These are phyloP conservation scores for Microcebus tavaratra DNA, from an alignment of 2,113 vertebrate genomes.

Conservation along the genomic window DNA sequence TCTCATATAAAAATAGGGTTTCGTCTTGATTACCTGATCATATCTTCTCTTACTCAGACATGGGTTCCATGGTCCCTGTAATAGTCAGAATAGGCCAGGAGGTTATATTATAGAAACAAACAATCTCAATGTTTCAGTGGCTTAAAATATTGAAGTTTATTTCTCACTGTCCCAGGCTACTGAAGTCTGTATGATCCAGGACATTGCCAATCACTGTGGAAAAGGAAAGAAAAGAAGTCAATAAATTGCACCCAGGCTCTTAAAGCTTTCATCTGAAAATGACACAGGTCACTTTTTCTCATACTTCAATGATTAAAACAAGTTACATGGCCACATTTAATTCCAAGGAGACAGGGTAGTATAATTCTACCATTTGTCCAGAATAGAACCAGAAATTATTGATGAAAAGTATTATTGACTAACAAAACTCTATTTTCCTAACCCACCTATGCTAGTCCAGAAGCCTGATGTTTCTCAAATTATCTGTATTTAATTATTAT, in stretches of 20 bases:
- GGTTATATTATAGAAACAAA: neutral
- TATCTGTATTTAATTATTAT: neutral
- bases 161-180: neutral
- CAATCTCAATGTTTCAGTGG: neutral
- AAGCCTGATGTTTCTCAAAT: neutral
- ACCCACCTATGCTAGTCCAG: neutral
- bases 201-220: neutral
- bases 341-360: neutral
- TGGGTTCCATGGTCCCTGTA: neutral
- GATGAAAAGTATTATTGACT: neutral
- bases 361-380: neutral
- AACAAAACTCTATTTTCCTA: neutral
- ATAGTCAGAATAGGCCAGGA: neutral
- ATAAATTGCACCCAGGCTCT: neutral
- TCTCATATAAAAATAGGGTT: neutral
- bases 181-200: neutral
- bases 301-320: neutral
- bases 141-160: neutral
- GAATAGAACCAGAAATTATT: neutral
- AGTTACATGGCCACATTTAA: neutral
- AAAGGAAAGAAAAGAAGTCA: neutral
- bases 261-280: neutral
- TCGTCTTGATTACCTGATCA: neutral
- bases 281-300: neutral
- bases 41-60: neutral